A percentile compares a stretch with the other conserved stretches of the same genome.
These are phyloP conservation scores for Lordiphosa fenestrarum DNA, from an alignment of 2,888 invertebrate species.

Conservation along the genomic window DNA sequence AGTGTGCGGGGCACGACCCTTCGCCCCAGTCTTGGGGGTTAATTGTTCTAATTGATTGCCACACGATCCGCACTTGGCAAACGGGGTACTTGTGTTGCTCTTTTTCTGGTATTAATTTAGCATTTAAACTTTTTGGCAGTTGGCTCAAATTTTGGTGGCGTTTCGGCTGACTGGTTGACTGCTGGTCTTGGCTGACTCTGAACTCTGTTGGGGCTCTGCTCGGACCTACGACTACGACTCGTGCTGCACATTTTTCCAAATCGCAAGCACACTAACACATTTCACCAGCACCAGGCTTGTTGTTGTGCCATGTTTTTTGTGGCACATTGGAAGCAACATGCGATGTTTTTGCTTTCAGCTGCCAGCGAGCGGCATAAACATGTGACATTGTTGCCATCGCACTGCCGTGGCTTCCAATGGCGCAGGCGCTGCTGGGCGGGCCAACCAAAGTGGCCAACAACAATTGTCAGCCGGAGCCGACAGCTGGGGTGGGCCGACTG, in stretches of 20 bases:
- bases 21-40: conserved; percentile 11
- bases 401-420: conserved; percentile 54
- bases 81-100: not conserved
- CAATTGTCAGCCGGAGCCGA: conserved; percentile 27
- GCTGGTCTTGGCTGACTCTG: conserved; percentile 30
- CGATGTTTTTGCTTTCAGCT: conserved; percentile 36
- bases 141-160: conserved; percentile 36
- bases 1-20: conserved; percentile 2
- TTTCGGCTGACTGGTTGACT: conserved; percentile 22
- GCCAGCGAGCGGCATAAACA: conserved; percentile 35
- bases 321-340: conserved; percentile 67
- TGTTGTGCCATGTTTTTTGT: conserved; percentile 39
- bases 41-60: conserved; percentile 53
- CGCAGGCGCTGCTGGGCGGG: conserved; percentile 51
- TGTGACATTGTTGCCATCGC: conserved; percentile 44
- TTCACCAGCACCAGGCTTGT: conserved; percentile 13
- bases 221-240: conserved; percentile 2
- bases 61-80: conserved; percentile 37
- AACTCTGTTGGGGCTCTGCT: conserved; percentile 19
- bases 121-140: conserved; percentile 35
- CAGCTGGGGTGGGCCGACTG: too few species aligned
- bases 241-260: conserved; percentile 43
- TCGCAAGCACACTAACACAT: conserved; percentile 42
- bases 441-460: not conserved
- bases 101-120: conserved; percentile 20